phyloP scores from a whole-genome alignment of 2,797 vertebrate genomes.

The Rhinichthys osculus region DNA sequence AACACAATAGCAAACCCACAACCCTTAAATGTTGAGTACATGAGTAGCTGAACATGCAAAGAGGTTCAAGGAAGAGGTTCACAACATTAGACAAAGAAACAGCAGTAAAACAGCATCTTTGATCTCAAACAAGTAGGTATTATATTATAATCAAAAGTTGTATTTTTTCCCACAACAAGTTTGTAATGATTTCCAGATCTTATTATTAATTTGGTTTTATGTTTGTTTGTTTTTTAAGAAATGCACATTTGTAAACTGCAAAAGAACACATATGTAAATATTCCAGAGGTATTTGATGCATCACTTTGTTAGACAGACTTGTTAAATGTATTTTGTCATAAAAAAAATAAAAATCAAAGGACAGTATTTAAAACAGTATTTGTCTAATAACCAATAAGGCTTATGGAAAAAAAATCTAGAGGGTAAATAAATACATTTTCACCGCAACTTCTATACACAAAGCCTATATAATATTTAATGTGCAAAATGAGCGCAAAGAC shows the following conservation, averaged over 20 bases:
- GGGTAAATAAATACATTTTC: neutral
- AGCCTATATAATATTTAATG: neutral
- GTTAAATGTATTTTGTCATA: neutral
- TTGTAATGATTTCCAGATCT: no score
- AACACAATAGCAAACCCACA: no score
- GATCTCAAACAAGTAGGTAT: neutral
- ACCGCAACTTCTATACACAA: neutral
- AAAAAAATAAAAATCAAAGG: no score
- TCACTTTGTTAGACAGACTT: neutral
- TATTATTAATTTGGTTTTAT: no score
- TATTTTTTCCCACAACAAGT: no score
- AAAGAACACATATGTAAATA: neutral
- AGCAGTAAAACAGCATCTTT: neutral
- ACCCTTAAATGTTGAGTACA: neutral
- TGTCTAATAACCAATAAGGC: neutral
- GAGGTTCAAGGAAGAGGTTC: no score
- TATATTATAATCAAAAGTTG: no score
- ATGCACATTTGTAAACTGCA: neutral
- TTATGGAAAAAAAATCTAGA: neutral
- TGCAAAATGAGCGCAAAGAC: slow-evolving; percentile 63
- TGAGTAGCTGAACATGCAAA: no score
- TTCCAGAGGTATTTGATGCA: neutral
- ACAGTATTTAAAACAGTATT: no score
- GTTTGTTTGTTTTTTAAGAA: no score
- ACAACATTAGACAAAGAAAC: neutral